These are phyloP conservation scores for Hyla sarda DNA, from an alignment of 2,113 vertebrate species.

Conservation along the genomic window DNA sequence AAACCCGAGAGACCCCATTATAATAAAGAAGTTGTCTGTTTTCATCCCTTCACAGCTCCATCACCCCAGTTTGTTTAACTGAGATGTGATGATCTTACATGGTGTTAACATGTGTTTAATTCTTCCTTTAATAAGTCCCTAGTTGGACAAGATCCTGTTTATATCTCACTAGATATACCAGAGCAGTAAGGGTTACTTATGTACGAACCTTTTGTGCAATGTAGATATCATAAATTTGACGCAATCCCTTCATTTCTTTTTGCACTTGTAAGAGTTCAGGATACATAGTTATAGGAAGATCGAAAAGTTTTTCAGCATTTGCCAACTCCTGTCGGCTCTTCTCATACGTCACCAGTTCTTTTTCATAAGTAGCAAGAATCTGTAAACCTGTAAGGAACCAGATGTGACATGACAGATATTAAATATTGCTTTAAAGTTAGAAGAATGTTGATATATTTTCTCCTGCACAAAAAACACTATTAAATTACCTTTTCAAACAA, in stretches of 20 bases:
- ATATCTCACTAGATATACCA: too few relatives aligned
- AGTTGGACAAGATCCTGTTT: too few relatives aligned
- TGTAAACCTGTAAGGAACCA: conserved; percentile 74
- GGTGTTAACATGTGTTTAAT: too few relatives aligned
- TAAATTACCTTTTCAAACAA: not conserved
- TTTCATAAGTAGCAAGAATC: conserved; percentile 78
- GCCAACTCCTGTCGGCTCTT: conserved; percentile 74
- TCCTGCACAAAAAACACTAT: not conserved
- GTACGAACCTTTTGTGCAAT: conserved; percentile 76
- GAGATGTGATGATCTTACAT: too few relatives aligned
- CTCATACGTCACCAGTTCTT: conserved; percentile 78
- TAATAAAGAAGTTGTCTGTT: too few relatives aligned
- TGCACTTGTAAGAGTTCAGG: conserved; percentile 81
- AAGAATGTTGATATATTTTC: not conserved
- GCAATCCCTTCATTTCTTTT: conserved; percentile 82
- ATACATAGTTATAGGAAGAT: conserved; percentile 80
- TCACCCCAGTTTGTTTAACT: too few relatives aligned
- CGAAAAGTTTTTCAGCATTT: conserved; percentile 88
- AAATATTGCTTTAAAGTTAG: not conserved
- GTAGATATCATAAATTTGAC: conserved; percentile 84
- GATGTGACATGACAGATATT: not conserved
- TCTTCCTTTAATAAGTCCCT: too few relatives aligned
- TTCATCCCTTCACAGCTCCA: too few relatives aligned
- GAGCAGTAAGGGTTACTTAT: not conserved
- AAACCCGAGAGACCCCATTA: too few relatives aligned